Percentiles rank a stretch among this genome's conserved stretches.
phyloP scores from a whole-genome alignment of 92 coral and sea anemone genomes.

The Chrysogorgia sp. region DNA sequence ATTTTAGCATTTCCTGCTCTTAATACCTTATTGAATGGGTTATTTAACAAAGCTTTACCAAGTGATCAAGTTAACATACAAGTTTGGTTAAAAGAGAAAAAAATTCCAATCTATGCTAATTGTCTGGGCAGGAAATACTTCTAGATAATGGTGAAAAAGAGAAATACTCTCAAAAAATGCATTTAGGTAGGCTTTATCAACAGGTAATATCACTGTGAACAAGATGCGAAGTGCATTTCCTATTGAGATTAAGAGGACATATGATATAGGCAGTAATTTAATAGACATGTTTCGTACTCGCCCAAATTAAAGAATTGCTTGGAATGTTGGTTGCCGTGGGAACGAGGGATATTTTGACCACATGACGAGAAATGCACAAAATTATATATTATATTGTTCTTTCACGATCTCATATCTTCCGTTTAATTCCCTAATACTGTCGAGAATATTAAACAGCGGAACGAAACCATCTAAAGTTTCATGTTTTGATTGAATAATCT shows the following conservation, averaged over 20 bases:
- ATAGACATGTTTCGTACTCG: background rate
- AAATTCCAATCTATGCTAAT: conserved; percentile 26
- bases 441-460: background rate
- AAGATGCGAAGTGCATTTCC: background rate
- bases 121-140: conserved; percentile 39
- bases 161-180: background rate
- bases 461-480: background rate
- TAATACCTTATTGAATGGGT: background rate
- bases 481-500: background rate
- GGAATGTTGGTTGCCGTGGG: conserved; percentile 43
- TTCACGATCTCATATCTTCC: conserved; percentile 1
- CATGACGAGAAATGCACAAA: conserved; percentile 14
- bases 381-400: conserved; percentile 2
- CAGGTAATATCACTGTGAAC: background rate
- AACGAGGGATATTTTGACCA: conserved; percentile 21
- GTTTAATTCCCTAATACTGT: conserved; percentile 4
- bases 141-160: conserved; percentile 8
- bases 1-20: conserved; percentile 9
- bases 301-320: background rate
- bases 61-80: background rate
- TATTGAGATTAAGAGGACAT: background rate
- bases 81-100: conserved; percentile 7
- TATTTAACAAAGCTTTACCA: background rate
- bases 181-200: conserved; percentile 23
- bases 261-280: too few species aligned